Evolutionary conservation across 2,113 vertebrate species (phyloP), one percentile per base, ranked within the genome.

Genomic region (Eira barbara): DNA sequence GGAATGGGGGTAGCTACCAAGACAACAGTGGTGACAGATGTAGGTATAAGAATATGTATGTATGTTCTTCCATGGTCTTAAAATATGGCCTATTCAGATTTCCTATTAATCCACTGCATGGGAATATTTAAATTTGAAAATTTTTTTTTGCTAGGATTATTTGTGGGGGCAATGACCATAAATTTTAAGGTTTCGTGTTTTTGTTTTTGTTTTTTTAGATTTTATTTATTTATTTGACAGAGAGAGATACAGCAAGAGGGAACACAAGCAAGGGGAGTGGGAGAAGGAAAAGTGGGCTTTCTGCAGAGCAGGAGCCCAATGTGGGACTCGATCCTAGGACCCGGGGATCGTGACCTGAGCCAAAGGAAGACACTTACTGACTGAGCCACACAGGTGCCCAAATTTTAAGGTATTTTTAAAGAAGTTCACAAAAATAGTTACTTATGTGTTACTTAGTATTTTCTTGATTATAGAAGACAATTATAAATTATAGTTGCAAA

Each of bases 71-170:
- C 61, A 4, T 69, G 42, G 29, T 71, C 39, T 83, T 95, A 92
- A 92, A 79, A 55, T 63, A 39, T 61, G 86, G 25, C 27, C 89
- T 83, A 3, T 67, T 92, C 67, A 79, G n/a, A n/a, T 65, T 93
- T 80, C 20, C 52, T 73, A 47, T 92, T 10, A 73, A 34, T 47
- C 7, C 52, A 7, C 45, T 87, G 0, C 71, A 83, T 42, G 47
- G 79, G 39, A 63, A 87, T 87, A 86, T 45, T 96, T 95, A 89
- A 59, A 67, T 95, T 73, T 69, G 63, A 96, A 73, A 94, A 55
- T 47, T 9, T 57, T 71, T 91, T 59, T 8, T 39, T 67, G 15
- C 31, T 39, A 34, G 31, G 42, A 59, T 92, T 84, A 49, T 83
- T 86, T 93, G 34, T 61, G 10, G 25, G 92, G 34, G 18, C 10